A percentile compares a stretch with the other conserved stretches of the same genome.
These are phyloP conservation scores for Siniperca knerii DNA, from an alignment of 2,113 vertebrate species.

Conservation along the genomic window DNA sequence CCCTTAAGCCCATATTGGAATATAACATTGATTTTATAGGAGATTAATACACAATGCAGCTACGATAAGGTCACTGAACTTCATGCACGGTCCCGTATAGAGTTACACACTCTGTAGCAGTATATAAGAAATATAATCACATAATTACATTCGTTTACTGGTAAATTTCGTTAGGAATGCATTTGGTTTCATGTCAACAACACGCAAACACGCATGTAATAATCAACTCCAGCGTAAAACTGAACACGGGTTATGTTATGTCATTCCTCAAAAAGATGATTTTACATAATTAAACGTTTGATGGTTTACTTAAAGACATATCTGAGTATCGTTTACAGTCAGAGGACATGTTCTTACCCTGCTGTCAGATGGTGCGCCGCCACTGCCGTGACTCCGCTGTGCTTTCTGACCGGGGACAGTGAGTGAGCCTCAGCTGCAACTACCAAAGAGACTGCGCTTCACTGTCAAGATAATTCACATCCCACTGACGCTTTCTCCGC, in stretches of 20 bases:
- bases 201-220: background rate
- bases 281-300: background rate
- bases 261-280: background rate
- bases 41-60: background rate
- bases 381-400: conserved; percentile 30
- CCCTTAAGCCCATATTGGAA: background rate
- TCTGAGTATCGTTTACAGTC: background rate
- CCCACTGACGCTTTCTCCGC: background rate
- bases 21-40: background rate
- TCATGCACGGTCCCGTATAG: background rate
- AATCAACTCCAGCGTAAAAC: background rate
- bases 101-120: background rate
- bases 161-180: background rate
- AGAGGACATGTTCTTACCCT: conserved; percentile 53
- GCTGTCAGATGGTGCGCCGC: conserved; percentile 25
- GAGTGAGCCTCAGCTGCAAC: conserved; percentile 16
- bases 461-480: conserved; percentile 62
- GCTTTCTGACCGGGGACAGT: conserved; percentile 42
- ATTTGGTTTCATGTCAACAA: background rate
- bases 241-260: conserved; percentile 17
- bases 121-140: background rate
- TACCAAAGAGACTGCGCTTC: conserved; percentile 43
- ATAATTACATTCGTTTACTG: background rate
- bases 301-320: background rate
- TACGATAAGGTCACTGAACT: background rate